Evolutionary conservation across 1,140 invertebrate genomes (phyloP).

Genomic region (Pseudomyrmex sp.): DNA sequence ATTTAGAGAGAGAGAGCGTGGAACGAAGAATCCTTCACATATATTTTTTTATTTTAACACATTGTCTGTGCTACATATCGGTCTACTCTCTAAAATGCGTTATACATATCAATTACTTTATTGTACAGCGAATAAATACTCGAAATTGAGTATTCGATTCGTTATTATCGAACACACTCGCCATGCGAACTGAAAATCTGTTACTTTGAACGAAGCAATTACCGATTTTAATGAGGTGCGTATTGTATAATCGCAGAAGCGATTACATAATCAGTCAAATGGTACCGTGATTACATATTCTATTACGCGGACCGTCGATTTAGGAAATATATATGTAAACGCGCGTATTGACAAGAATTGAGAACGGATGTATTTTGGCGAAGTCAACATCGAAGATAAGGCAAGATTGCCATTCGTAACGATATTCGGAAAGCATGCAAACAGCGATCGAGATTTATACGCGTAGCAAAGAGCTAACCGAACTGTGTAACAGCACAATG

Average conservation of each 20-base stretch:
- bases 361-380: constrained; percentile 7
- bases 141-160: background rate
- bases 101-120: too few relatives aligned
- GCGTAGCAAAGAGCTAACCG: constrained; percentile 17
- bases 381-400: constrained; percentile 21
- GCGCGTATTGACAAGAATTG: background rate
- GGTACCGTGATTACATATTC: constrained; percentile 1
- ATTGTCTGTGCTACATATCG: too few relatives aligned
- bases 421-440: constrained; percentile 15
- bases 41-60: too few relatives aligned
- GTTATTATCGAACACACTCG: background rate
- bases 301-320: constrained; percentile 39
- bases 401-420: constrained; percentile 27
- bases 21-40: background rate
- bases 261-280: constrained; percentile 26
- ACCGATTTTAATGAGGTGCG: background rate
- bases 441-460: constrained; percentile 21
- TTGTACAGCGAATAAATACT: too few relatives aligned
- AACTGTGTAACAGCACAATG: constrained; percentile 11
- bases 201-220: constrained; percentile 33
- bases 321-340: background rate
- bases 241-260: background rate
- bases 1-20: background rate
- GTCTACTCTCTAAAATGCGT: too few relatives aligned
- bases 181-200: background rate